Conservation (phyloP, 2,888 invertebrate species). For the Micropterix aruncella region DNA sequence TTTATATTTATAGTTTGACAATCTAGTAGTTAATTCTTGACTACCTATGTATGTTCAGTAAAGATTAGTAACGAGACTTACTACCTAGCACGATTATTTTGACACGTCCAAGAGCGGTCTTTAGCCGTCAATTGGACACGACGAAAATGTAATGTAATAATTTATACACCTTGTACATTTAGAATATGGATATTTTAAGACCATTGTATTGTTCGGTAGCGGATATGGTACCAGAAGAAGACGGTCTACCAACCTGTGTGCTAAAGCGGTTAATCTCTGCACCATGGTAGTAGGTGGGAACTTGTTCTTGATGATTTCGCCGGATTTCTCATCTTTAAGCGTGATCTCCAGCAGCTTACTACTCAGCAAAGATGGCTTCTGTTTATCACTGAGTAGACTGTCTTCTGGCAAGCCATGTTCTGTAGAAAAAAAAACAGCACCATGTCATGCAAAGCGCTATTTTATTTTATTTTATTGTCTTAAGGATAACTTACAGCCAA, state of each 20-base stretch:
- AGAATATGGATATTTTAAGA: conserved; percentile 21
- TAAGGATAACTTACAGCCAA: conserved; percentile 6
- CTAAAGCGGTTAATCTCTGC: conserved; percentile 68
- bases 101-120: too few relatives aligned
- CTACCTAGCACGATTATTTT: too few relatives aligned
- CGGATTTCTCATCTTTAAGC: conserved; percentile 33
- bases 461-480: neutral
- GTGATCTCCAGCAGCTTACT: conserved; percentile 50
- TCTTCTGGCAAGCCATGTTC: conserved; percentile 76
- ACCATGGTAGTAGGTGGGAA: conserved; percentile 66
- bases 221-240: too few relatives aligned
- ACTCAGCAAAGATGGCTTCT: conserved; percentile 44
- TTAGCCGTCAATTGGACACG: too few relatives aligned
- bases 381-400: conserved; percentile 42
- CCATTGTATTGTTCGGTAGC: conserved; percentile 9
- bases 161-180: too few relatives aligned
- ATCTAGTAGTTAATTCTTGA: too few relatives aligned
- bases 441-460: conserved; percentile 7
- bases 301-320: conserved; percentile 52
- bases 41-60: too few relatives aligned
- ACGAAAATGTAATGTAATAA: too few relatives aligned
- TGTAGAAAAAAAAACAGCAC: conserved; percentile 30
- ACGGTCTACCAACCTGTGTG: conserved; percentile 52
- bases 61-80: too few relatives aligned
- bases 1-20: too few relatives aligned